Percentiles rank a stretch among this genome's conserved stretches.
These are phyloP conservation scores for Odiellus spinosus DNA, from an alignment of 2,888 invertebrate genomes.

Conservation along the genomic window DNA sequence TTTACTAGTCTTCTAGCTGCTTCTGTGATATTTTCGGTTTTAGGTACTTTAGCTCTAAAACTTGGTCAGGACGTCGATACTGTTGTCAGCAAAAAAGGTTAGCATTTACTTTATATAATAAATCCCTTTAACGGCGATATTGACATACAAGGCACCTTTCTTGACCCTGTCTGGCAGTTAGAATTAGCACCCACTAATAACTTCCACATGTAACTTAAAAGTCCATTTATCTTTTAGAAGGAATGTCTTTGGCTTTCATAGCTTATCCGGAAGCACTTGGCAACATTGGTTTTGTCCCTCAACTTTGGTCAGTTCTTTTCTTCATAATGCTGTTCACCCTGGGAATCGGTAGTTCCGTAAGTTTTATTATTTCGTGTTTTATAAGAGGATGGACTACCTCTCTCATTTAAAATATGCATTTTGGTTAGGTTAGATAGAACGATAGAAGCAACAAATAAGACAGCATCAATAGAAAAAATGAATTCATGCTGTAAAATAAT, in stretches of 20 bases:
- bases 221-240: conserved; percentile 24
- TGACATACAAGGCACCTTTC: no score
- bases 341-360: conserved; percentile 47
- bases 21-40: conserved; percentile 62
- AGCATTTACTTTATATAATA: neutral
- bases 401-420: no score
- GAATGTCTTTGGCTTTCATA: conserved; percentile 63
- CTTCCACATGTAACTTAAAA: no score
- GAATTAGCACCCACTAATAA: no score
- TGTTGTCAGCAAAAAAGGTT: conserved; percentile 39
- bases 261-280: conserved; percentile 70
- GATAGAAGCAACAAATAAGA: no score
- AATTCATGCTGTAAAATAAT: no score
- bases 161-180: no score
- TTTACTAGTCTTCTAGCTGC: conserved; percentile 67
- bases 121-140: no score
- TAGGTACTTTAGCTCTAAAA: conserved; percentile 60
- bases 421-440: no score
- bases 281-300: conserved; percentile 52
- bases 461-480: no score
- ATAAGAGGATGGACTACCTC: no score
- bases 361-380: no score
- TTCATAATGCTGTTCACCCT: conserved; percentile 66
- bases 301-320: conserved; percentile 59
- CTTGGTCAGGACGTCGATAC: conserved; percentile 40